phyloP scores from a whole-genome alignment of 2,797 vertebrate genomes.

The Remorina albescens region DNA sequence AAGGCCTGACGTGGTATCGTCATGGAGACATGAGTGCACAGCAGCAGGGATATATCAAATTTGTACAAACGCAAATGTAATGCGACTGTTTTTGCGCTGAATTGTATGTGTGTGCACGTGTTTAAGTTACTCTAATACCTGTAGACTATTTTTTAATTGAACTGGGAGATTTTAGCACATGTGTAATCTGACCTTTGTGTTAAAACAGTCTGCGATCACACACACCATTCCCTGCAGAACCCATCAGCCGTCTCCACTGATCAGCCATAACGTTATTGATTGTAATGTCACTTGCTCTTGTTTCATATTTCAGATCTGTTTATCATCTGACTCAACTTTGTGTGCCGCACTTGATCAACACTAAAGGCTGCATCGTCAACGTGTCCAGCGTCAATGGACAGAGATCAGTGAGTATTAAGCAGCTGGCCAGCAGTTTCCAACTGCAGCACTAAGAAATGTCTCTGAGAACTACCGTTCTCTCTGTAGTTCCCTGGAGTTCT shows the following conservation, averaged over 20 bases:
- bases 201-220: background rate
- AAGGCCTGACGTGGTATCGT: background rate
- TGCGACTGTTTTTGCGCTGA: no score
- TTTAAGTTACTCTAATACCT: no score
- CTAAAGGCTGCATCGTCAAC: constrained; percentile 87
- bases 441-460: background rate
- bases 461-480: background rate
- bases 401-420: constrained; percentile 82
- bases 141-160: no score
- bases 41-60: background rate
- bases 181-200: background rate
- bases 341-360: constrained; percentile 86
- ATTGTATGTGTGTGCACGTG: no score
- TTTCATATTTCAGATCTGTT: constrained; percentile 77
- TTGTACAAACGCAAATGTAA: no score
- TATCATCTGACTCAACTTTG: constrained; percentile 86
- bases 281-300: no score
- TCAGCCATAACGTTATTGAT: no score
- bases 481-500: constrained; percentile 87
- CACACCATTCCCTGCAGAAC: background rate
- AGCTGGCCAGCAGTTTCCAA: background rate
- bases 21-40: background rate
- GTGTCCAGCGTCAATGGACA: constrained; percentile 90
- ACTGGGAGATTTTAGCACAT: background rate
- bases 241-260: background rate